Conservation (phyloP, 1,140 invertebrate genomes). For the Drosophila pandora region DNA sequence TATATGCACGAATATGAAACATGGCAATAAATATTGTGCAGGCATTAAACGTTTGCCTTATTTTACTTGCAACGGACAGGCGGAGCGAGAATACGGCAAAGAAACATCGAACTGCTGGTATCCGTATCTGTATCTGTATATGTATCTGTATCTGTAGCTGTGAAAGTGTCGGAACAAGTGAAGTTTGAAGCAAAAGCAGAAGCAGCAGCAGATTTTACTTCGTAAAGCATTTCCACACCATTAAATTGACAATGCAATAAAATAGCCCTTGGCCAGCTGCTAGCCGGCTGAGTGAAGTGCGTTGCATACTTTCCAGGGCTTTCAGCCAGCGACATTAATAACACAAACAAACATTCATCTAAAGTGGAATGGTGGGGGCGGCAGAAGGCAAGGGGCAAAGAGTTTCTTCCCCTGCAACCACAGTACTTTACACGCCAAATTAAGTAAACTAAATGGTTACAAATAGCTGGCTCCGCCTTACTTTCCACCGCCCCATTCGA, state of each 20-base stretch:
- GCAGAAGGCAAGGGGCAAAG: background rate
- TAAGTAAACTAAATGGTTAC: constrained; percentile 62
- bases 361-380: constrained; percentile 5
- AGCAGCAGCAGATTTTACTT: constrained; percentile 44
- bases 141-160: constrained; percentile 32
- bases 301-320: constrained; percentile 54
- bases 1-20: constrained; percentile 69
- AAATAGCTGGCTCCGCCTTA: constrained; percentile 34
- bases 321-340: constrained; percentile 55
- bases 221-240: constrained; percentile 79
- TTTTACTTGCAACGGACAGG: constrained; percentile 52
- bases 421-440: constrained; percentile 60
- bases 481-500: background rate
- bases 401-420: constrained; percentile 9
- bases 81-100: constrained; percentile 11
- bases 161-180: constrained; percentile 10
- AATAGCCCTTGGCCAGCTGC: constrained; percentile 65
- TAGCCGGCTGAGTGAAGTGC: constrained; percentile 27
- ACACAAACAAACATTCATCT: constrained; percentile 58
- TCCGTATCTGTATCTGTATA: background rate
- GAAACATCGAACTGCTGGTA: constrained; percentile 72
- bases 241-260: constrained; percentile 82
- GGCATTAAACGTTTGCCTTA: constrained; percentile 80
- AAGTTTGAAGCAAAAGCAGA: constrained; percentile 15
- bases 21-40: constrained; percentile 82